phyloP scores from a whole-genome alignment of 2,888 invertebrate genomes.

The Elgonia sp. region DNA sequence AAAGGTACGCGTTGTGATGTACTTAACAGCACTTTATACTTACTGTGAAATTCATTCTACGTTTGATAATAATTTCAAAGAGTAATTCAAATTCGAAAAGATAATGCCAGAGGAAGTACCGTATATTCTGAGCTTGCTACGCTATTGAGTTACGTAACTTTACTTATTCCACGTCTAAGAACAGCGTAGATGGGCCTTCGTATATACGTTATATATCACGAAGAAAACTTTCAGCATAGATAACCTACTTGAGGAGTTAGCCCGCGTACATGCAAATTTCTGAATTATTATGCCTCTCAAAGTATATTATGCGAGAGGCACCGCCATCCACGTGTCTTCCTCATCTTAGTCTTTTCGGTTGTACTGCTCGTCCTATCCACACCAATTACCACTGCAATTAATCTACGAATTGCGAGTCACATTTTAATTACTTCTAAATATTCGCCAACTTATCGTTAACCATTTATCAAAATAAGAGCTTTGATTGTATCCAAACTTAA shows the following conservation, averaged over 20 bases:
- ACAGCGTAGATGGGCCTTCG: slow-evolving; percentile 76
- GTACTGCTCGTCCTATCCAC: slow-evolving; percentile 65
- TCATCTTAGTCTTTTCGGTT: slow-evolving; percentile 64
- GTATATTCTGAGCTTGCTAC: slow-evolving; percentile 74
- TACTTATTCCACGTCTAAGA: slow-evolving; percentile 74
- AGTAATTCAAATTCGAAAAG: slow-evolving; percentile 84
- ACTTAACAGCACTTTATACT: slow-evolving; percentile 70
- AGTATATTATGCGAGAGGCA: slow-evolving; percentile 81
- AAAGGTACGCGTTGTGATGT: slow-evolving; percentile 35
- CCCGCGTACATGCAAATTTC: slow-evolving; percentile 87
- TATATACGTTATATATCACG: slow-evolving; percentile 84
- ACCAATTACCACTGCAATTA: slow-evolving; percentile 76
- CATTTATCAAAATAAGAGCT: slow-evolving; percentile 40
- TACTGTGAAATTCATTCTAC: slow-evolving; percentile 66
- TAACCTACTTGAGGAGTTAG: slow-evolving; percentile 87
- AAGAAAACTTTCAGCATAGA: slow-evolving; percentile 86
- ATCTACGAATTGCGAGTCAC: slow-evolving; percentile 70
- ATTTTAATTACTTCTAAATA: slow-evolving; percentile 58
- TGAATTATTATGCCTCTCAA: slow-evolving; percentile 86
- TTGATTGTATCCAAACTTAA: neutral
- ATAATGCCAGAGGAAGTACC: slow-evolving; percentile 81
- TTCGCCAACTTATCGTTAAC: slow-evolving; percentile 27
- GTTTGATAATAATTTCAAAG: slow-evolving; percentile 74
- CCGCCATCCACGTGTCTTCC: slow-evolving; percentile 72
- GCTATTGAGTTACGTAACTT: slow-evolving; percentile 82